Conservation (phyloP, 1,140 invertebrate species). For the Dufourea novaeangliae region DNA sequence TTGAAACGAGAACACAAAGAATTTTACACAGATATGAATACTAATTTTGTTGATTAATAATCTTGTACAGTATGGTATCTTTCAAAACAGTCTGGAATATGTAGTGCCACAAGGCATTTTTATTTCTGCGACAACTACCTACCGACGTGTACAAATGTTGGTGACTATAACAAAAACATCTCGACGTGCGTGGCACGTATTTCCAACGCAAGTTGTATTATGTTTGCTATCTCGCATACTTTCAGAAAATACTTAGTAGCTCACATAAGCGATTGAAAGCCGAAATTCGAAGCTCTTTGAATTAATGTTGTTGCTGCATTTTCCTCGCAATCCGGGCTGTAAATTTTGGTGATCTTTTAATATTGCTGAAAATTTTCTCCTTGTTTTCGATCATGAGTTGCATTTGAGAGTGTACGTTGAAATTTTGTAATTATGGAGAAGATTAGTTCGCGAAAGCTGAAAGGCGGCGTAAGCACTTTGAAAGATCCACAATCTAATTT, state of each 20-base stretch:
- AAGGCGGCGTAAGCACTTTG: not conserved
- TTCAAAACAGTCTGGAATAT: slow-evolving; percentile 30
- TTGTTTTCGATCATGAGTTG: not conserved
- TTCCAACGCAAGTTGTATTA: no score
- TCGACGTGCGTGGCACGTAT: no score
- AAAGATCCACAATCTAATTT: not conserved
- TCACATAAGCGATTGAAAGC: no score
- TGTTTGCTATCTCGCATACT: no score
- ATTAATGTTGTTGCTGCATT: not conserved
- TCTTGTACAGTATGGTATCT: slow-evolving; percentile 28
- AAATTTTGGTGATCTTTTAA: not conserved
- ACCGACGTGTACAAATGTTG: no score
- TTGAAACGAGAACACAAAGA: no score
- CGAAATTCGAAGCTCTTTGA: not conserved
- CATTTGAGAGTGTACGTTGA: not conserved
- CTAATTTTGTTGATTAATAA: slow-evolving; percentile 28
- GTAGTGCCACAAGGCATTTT: slow-evolving; percentile 22
- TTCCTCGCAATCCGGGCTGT: not conserved
- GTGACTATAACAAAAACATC: no score
- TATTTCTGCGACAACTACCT: no score
- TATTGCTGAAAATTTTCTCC: not conserved
- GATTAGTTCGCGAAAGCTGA: not conserved
- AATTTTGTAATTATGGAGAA: not conserved
- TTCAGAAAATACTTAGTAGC: no score
- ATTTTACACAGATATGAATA: not conserved